Conservation (phyloP, 2,113 vertebrate species). For the Apaloderma vittatum region DNA sequence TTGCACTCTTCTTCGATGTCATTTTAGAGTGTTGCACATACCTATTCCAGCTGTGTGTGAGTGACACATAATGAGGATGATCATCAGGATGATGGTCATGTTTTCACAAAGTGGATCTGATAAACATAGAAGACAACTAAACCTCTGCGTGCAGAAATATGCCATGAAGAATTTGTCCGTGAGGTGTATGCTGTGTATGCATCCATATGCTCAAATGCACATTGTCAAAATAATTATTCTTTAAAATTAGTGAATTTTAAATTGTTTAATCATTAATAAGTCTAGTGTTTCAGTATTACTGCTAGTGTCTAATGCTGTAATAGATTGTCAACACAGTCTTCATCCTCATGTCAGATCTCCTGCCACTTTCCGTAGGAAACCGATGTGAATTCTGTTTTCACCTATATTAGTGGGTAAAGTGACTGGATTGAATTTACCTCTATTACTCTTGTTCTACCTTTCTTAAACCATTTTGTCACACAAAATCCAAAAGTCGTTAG, state of each 20-base stretch:
- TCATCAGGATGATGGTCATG: neutral
- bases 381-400: neutral
- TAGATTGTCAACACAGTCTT: neutral
- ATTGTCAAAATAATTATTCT: neutral
- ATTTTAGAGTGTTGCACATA: neutral
- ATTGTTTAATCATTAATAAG: neutral
- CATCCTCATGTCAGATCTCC: accelerated
- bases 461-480: neutral
- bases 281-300: neutral
- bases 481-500: neutral
- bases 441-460: neutral
- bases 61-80: neutral
- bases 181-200: neutral
- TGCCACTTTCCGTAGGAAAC: neutral
- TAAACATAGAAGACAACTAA: neutral
- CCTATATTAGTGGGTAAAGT: neutral
- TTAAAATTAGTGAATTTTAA: neutral
- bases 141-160: neutral
- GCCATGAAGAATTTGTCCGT: neutral
- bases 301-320: neutral
- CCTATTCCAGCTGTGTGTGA: neutral
- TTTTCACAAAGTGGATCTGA: neutral
- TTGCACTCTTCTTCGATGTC: neutral
- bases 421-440: neutral
- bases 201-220: neutral